phyloP scores from a whole-genome alignment of 2,113 vertebrate genomes.

The Actenoides lindsayi region DNA sequence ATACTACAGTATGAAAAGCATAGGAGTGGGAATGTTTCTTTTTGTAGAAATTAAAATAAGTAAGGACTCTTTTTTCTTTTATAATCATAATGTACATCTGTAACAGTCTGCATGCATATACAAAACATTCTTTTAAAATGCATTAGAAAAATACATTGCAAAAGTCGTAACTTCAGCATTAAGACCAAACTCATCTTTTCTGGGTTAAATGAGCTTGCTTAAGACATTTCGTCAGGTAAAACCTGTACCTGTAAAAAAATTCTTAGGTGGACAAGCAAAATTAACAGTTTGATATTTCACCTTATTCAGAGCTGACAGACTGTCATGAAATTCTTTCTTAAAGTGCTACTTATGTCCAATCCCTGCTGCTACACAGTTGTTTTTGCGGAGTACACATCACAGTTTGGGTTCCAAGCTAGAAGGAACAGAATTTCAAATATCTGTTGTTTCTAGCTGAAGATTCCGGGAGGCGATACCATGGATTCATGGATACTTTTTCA shows the following conservation, averaged over 20 bases:
- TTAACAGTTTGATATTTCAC: background rate
- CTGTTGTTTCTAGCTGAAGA: background rate
- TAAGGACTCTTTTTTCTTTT: background rate
- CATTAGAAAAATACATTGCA: background rate
- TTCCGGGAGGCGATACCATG: background rate
- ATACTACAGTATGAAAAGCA: background rate
- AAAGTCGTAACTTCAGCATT: background rate
- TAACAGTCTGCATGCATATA: background rate
- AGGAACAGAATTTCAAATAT: background rate
- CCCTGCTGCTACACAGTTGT: background rate
- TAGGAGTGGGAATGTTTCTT: background rate
- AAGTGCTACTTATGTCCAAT: background rate
- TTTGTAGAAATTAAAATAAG: background rate
- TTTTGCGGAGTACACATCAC: background rate
- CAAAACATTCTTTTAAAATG: background rate
- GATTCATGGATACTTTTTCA: background rate
- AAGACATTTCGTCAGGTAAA: background rate
- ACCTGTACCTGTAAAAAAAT: background rate
- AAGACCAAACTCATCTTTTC: background rate
- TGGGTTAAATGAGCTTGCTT: background rate
- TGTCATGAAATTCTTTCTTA: background rate
- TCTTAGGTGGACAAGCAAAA: background rate
- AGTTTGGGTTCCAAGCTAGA: background rate
- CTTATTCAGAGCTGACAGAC: background rate
- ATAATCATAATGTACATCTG: background rate